Evolutionary conservation across 2,888 invertebrate species (phyloP).

Genomic region (Toxonevra muliebris): DNA sequence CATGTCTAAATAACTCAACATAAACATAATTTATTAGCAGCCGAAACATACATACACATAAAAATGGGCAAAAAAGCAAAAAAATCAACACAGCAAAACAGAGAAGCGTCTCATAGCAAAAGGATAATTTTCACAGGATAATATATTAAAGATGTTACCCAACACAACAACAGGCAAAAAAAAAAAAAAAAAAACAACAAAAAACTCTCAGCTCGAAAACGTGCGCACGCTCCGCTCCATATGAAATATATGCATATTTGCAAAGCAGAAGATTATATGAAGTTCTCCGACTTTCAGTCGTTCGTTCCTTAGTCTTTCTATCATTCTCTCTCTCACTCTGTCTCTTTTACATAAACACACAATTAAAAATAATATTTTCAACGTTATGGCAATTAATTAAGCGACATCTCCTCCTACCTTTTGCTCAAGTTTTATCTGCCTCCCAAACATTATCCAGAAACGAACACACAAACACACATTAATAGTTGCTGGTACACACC

Average conservation of each 20-base stretch:
- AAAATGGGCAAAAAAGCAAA: constrained; percentile 37
- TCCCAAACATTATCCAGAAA: constrained; percentile 6
- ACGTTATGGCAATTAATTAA: constrained; percentile 61
- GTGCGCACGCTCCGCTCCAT: background rate
- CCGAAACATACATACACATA: constrained; percentile 42
- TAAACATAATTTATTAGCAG: constrained; percentile 58
- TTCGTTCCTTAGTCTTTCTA: background rate
- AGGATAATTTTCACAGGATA: constrained; percentile 51
- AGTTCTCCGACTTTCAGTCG: background rate
- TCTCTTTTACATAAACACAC: constrained; percentile 52
- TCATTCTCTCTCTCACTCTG: background rate
- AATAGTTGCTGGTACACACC: background rate
- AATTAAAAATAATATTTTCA: constrained; percentile 60
- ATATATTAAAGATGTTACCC: constrained; percentile 20
- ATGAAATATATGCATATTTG: constrained; percentile 7
- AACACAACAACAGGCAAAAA: too few species aligned
- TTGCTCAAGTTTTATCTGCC: constrained; percentile 3
- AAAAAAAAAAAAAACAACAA: too few species aligned
- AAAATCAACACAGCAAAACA: too few species aligned
- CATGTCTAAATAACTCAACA: constrained; percentile 44
- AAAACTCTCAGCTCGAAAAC: too few species aligned
- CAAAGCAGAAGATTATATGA: too few species aligned
- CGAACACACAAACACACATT: constrained; percentile 23
- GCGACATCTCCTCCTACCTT: constrained; percentile 32
- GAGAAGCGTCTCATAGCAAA: constrained; percentile 44